Evolutionary conservation across 2,797 vertebrate species (phyloP).

Genomic region (Poecilia picta): DNA sequence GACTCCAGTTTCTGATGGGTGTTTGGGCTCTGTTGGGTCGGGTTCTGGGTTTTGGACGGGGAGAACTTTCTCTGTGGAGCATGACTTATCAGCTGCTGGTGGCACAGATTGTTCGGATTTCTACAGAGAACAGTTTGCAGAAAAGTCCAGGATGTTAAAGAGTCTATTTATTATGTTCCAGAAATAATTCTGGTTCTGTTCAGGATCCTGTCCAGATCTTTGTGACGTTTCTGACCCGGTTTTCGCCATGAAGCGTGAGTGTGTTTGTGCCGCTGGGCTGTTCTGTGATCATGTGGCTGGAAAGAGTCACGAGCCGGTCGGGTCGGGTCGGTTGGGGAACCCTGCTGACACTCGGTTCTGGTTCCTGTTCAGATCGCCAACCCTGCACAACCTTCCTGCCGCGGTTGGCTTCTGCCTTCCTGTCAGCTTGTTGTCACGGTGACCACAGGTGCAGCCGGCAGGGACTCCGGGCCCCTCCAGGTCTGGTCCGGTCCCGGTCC

Average conservation of each 20-base stretch:
- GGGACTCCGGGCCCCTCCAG: conserved; percentile 9
- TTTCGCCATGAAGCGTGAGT: not conserved
- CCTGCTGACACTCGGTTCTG: conserved; percentile 40
- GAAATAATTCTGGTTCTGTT: not conserved
- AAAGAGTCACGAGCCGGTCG: conserved; percentile 12
- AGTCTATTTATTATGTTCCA: no score
- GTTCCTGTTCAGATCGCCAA: conserved; percentile 49
- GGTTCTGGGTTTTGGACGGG: not conserved
- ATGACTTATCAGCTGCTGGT: not conserved
- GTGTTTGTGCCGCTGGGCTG: not conserved
- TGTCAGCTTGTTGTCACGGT: conserved; percentile 35
- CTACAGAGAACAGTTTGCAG: not conserved
- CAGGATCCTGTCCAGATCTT: not conserved
- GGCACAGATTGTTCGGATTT: not conserved
- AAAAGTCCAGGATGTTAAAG: not conserved
- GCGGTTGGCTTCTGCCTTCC: conserved; percentile 19
- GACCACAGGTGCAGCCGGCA: conserved; percentile 27
- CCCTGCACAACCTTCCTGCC: conserved; percentile 27
- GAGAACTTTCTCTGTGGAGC: not conserved
- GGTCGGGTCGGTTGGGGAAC: conserved; percentile 28
- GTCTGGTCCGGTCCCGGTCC: conserved; percentile 6
- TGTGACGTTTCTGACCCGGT: not conserved
- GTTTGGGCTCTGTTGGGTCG: not conserved
- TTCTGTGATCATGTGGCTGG: not conserved
- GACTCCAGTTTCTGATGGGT: not conserved